Percentiles rank a stretch among this genome's conserved stretches.
Conservation (phyloP, 2,888 invertebrate species). For the Protonemura montana region DNA sequence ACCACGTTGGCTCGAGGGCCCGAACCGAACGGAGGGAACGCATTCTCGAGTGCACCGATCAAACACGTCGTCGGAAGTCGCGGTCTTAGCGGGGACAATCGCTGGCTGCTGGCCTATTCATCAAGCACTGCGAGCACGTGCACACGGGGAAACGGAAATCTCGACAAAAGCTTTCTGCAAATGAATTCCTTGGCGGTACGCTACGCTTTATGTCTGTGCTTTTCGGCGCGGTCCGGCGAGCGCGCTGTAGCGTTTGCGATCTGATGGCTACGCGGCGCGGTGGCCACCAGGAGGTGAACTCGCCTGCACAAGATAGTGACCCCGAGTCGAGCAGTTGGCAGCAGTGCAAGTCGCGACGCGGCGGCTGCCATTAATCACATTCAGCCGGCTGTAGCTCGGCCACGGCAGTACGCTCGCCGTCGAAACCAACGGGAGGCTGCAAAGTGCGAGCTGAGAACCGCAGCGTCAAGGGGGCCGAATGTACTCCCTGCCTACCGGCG, state of each 20-base stretch:
- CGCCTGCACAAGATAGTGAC: constrained; percentile 12
- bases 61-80: background rate
- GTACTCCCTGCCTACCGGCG: too few relatives aligned
- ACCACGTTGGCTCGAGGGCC: background rate
- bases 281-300: background rate
- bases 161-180: background rate
- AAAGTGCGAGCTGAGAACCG: too few relatives aligned
- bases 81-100: background rate
- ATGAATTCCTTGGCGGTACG: background rate
- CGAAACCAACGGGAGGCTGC: background rate
- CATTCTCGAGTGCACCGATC: background rate
- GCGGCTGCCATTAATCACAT: background rate
- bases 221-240: background rate
- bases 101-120: background rate
- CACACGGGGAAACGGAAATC: background rate
- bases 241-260: background rate
- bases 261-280: background rate
- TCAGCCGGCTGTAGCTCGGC: background rate
- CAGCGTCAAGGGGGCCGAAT: too few relatives aligned
- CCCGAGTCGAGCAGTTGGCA: constrained; percentile 12
- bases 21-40: background rate
- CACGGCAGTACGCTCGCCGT: background rate
- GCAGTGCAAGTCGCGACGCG: background rate
- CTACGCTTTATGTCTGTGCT: background rate
- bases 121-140: background rate